These are phyloP conservation scores for Macropus fuliginosus DNA, from an alignment of 2,797 vertebrate species.

Conservation along the genomic window DNA sequence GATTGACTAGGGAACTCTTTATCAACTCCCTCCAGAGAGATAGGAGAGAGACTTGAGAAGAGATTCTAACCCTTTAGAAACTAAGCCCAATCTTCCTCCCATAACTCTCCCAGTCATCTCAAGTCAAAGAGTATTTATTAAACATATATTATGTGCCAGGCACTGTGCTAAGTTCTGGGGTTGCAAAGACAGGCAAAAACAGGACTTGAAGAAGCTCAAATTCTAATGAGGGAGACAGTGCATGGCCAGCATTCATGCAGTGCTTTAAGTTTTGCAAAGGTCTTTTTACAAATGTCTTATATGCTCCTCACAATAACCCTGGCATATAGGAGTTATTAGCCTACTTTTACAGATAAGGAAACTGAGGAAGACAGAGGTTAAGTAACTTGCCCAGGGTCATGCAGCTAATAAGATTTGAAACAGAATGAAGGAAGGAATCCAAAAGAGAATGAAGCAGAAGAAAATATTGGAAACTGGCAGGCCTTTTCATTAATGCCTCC, in stretches of 20 bases:
- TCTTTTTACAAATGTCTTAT: not conserved
- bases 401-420: not conserved
- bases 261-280: not conserved
- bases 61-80: not conserved
- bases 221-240: not conserved
- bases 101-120: not conserved
- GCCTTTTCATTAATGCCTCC: not conserved
- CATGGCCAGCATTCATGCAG: not conserved
- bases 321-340: not conserved
- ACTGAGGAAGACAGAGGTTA: not conserved
- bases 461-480: not conserved
- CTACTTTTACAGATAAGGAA: not conserved
- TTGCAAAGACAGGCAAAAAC: not conserved
- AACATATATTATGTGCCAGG: not conserved
- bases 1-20: not conserved
- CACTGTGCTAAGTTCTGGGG: not conserved
- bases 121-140: not conserved
- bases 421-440: not conserved
- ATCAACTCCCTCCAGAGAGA: not conserved
- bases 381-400: not conserved
- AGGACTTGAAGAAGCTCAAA: not conserved
- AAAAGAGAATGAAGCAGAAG: not conserved
- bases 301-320: not conserved
- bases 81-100: not conserved
- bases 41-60: not conserved